A percentile compares a stretch with the other conserved stretches of the same genome.
These are phyloP conservation scores for Microcebus ravelobensis DNA, from an alignment of 2,113 vertebrate genomes.

Conservation along the genomic window DNA sequence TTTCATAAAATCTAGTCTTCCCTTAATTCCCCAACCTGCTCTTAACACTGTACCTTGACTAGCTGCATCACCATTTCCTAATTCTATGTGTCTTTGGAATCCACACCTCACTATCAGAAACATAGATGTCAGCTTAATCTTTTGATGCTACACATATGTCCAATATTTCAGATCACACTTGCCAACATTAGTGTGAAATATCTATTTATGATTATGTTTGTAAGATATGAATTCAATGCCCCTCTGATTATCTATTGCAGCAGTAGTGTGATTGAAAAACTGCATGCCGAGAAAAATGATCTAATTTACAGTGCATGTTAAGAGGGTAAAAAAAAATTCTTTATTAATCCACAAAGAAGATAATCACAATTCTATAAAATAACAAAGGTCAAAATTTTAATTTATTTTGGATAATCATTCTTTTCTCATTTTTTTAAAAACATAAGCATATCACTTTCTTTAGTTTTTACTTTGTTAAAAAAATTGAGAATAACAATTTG, in stretches of 20 bases:
- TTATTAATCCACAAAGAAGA: not conserved
- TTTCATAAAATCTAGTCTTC: not conserved
- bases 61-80: not conserved
- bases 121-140: conserved; percentile 61
- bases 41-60: not conserved
- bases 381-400: not conserved
- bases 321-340: not conserved
- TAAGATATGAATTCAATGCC: conserved; percentile 40
- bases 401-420: not conserved
- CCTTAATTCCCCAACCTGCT: not conserved
- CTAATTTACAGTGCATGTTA: not conserved
- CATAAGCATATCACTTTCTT: not conserved
- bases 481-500: not conserved
- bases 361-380: not conserved
- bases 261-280: conserved; percentile 52
- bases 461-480: not conserved
- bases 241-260: conserved; percentile 39
- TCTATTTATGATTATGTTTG: conserved; percentile 61
- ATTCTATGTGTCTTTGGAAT: conserved; percentile 23
- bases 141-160: conserved; percentile 57
- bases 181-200: conserved; percentile 67
- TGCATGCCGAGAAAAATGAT: conserved; percentile 33
- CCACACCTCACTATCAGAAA: conserved; percentile 67
- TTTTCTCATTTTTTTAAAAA: not conserved
- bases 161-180: conserved; percentile 74